These are phyloP conservation scores for Mola mola DNA, from an alignment of 2,113 vertebrate genomes.

Conservation along the genomic window DNA sequence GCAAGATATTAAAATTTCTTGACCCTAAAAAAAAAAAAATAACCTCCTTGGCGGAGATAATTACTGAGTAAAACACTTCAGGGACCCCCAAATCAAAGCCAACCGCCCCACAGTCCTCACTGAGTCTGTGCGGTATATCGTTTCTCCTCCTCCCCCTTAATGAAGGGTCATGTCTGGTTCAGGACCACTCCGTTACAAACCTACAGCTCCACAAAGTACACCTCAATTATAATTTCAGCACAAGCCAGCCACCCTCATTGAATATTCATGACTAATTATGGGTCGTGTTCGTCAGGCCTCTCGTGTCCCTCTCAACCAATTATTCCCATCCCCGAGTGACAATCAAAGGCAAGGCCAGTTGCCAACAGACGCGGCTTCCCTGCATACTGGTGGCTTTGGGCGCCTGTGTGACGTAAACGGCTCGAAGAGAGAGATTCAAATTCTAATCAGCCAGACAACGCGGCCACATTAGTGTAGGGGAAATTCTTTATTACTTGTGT, in stretches of 20 bases:
- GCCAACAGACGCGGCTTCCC: constrained; percentile 48
- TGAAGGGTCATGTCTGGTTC: constrained; percentile 53
- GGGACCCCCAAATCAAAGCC: too few relatives aligned
- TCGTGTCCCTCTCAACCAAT: constrained; percentile 76
- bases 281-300: constrained; percentile 52
- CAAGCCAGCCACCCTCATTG: constrained; percentile 54
- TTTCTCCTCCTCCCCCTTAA: too few relatives aligned
- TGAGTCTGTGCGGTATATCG: too few relatives aligned
- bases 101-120: too few relatives aligned
- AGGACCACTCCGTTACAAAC: constrained; percentile 36
- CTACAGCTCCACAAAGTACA: constrained; percentile 45
- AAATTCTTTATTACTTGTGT: too few relatives aligned
- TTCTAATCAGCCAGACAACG: constrained; percentile 59
- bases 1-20: too few relatives aligned
- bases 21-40: too few relatives aligned
- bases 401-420: constrained; percentile 56
- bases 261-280: constrained; percentile 84
- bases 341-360: constrained; percentile 65
- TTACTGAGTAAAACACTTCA: too few relatives aligned
- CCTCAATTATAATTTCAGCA: constrained; percentile 59
- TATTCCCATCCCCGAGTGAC: constrained; percentile 70
- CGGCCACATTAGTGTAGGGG: too few relatives aligned
- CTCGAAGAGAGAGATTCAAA: constrained; percentile 51
- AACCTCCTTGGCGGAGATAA: too few relatives aligned
- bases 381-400: constrained; percentile 60